Percentiles rank a stretch among this genome's conserved stretches.
These are phyloP conservation scores for Horisme vitalbata DNA, from an alignment of 2,888 invertebrate genomes.

Conservation along the genomic window DNA sequence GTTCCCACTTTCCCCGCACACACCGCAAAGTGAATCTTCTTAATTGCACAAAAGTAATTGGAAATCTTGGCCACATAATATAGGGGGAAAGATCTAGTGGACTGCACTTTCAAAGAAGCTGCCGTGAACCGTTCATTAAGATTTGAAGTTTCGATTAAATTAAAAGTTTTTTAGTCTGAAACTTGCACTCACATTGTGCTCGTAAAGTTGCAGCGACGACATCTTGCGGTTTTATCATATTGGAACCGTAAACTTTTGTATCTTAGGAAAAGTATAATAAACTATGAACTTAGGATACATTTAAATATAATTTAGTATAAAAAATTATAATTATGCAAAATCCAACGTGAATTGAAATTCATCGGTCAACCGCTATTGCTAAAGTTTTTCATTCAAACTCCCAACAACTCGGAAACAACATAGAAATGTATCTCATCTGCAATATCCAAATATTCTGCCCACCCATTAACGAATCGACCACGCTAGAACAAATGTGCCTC, in stretches of 20 bases:
- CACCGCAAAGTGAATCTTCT: constrained; percentile 55
- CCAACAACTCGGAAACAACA: constrained; percentile 11
- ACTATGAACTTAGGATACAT: too few species aligned
- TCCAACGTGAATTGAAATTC: background rate
- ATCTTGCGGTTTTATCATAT: constrained; percentile 23
- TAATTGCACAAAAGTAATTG: constrained; percentile 63
- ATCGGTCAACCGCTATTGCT: background rate
- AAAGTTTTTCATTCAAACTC: constrained; percentile 9
- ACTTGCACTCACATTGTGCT: constrained; percentile 30
- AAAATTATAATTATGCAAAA: too few species aligned
- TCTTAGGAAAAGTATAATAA: background rate
- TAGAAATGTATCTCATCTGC: constrained; percentile 28
- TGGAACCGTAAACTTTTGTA: constrained; percentile 6
- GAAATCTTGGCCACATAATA: constrained; percentile 53
- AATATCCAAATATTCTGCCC: constrained; percentile 40
- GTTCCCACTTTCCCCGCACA: constrained; percentile 38
- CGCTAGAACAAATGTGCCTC: constrained; percentile 38
- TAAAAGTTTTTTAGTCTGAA: constrained; percentile 40
- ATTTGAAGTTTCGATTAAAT: constrained; percentile 49
- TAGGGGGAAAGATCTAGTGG: constrained; percentile 31
- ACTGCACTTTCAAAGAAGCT: constrained; percentile 42
- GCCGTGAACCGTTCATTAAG: constrained; percentile 49
- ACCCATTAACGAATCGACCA: constrained; percentile 36
- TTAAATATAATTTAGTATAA: too few species aligned
- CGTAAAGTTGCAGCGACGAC: constrained; percentile 27